Evolutionary conservation across 2,797 vertebrate genomes (phyloP), one percentile per base, ranked within the genome.

Genomic region (Centropyge bicolor): DNA sequence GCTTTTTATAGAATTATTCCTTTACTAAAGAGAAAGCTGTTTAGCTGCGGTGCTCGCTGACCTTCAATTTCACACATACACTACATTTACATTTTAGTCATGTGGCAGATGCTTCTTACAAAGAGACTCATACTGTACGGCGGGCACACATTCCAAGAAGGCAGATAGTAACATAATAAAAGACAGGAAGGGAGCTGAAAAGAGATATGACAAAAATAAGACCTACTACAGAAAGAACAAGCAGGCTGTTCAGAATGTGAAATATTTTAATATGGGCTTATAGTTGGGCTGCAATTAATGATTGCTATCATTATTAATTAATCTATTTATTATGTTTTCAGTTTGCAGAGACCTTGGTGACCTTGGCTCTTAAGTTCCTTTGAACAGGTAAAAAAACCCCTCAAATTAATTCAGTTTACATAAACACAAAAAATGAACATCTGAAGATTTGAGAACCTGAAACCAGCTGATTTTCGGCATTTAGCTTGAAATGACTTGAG

Each of bases 1-100:
- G 89, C 91, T 94, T 94, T 95, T 95, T 92, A 94, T 94, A 94
- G 91, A 94, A 94, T 94, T 90, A 94, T 91, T 92, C 86, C 83
- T 91, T 91, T 90, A 94, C 92, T 92, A 94, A 93, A 94, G 93
- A 89, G 86, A 91, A 93, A 91, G 88, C 93, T 92, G 93, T 93
- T 93, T 91, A 86, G 83, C 89, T 76, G 85, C 43, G 57, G 74
- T 4, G 76, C 87, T 83, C 55, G 64, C 88, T 93, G 93, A 93
- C 92, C 91, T 91, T 91, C 91, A 92, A 81, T 93, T 93, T 92
- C 89, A 89, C 89, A 91, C 88, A 88, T 84, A 89, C 86, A 89
- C 92, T 86, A 57, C 89, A 94, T 94, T 94, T 94, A 93, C 93
- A 94, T 94, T 94, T 93, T 91, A 94, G 89, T 94, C 89, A 88